Conservation (phyloP, 2,797 vertebrate genomes). For the Peromyscus eremicus region DNA sequence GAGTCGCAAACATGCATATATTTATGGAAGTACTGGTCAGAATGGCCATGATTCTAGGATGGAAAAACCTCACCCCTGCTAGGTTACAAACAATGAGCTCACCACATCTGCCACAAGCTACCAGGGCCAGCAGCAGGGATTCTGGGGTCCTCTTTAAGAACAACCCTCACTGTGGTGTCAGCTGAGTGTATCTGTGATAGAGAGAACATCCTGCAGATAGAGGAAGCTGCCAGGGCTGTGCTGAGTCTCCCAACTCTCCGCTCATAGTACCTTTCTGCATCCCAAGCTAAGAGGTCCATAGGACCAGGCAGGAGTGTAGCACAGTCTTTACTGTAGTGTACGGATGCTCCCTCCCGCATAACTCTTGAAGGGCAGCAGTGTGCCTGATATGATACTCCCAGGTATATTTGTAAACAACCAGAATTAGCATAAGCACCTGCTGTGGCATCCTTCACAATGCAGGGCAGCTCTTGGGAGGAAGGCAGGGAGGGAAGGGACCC, state of each 20-base stretch:
- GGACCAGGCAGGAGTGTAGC: no score
- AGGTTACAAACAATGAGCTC: neutral
- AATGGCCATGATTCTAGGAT: neutral
- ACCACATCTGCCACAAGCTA: neutral
- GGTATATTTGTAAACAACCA: neutral
- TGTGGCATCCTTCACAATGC: no score
- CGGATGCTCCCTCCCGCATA: neutral
- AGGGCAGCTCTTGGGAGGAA: neutral
- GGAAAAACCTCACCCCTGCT: neutral
- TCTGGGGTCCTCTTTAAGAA: neutral
- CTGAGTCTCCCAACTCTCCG: no score
- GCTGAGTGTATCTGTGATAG: accelerated
- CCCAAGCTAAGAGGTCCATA: no score
- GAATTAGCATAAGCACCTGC: neutral
- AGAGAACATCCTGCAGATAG: neutral
- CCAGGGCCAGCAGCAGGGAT: neutral
- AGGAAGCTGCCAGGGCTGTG: neutral
- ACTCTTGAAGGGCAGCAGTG: neutral
- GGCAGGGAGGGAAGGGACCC: neutral
- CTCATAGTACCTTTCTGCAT: accelerated
- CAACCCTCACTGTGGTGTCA: accelerated
- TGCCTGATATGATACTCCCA: neutral
- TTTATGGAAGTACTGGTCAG: neutral
- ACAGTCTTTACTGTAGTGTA: neutral
- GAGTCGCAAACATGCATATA: no score